Evolutionary conservation across 2,888 invertebrate species (phyloP), one percentile per base, ranked within the genome.

Genomic region (Pardosa pseudoannulata): DNA sequence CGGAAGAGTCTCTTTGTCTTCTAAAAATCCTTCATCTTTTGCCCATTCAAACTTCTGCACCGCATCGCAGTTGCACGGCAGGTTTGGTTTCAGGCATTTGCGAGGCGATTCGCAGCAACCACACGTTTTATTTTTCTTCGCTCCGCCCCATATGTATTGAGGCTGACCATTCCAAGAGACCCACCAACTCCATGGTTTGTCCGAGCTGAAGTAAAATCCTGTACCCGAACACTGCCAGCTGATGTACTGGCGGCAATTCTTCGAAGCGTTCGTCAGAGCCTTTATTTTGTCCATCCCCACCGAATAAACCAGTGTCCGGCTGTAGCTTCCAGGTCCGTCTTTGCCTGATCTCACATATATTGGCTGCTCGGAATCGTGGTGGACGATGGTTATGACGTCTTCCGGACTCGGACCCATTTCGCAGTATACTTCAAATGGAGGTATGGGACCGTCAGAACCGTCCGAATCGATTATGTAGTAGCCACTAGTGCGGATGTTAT

Each of bases 361-460:
- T 2, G 88, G 75, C 67, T 88, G 75, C 50, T 90, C 90, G 1
- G 90, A 89, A 80, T 90, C 90, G 67, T 90, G 90, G 46, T 90
- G 89, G 11, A 90, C 82, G 5, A 90, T 74, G 5, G 90, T 90
- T 72, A 67, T 82, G 13, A 89, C 89, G 2, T 88, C 41, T 2
- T 74, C 78, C 0, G 71, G 56, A 9, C 70, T 65, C 2, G 67
- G 67, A 0, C 85, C 88, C 56, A 89, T 86, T 11, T 81, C 71
- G 62, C 90, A 90, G 50, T 89, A 87, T 19, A 90, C 90, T 16
- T 39, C 75, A 70, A 90, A 89, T 0, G 89, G 89, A 5, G 89
- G 72, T 6, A 90, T 67, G 11, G 89, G 87, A 7, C 88, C 88
- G 39, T 88, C 88, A 1, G 79, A 68, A 0, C 88, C 88, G 64